Base-by-base conservation (phyloP, 2,113 vertebrate species). In the Nanorana parkeri region DNA sequence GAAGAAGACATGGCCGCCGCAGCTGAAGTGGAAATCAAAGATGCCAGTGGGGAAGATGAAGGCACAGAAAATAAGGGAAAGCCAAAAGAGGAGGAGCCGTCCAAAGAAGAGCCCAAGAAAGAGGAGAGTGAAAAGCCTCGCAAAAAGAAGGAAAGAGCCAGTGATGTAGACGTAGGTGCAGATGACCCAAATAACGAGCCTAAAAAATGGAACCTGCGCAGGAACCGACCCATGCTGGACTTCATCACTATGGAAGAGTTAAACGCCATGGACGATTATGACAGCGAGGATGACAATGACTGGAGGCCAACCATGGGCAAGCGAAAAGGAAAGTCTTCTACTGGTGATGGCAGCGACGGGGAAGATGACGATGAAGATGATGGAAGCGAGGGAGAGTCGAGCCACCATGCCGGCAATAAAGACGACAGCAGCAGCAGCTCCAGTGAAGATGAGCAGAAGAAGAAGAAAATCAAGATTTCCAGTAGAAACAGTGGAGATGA, bases 201-300 rank as follows among this genome's bases (percentile, higher is more conserved):
- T 16, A 99, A 99, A 89, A 99, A 99, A 86, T 99, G 98, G 98
- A 99, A 99, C 78, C 94, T 99, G 56, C 95, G 98, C 47, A 91
- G 97, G 82, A 99, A 99, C 85, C 92, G 97, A 0, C 96, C 97
- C 0, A 89, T 97, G 80, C 87, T 99, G 86, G 97, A 99, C 92
- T 98, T 99, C 81, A 96, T 98, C 1, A 96, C 96, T 0, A 98
- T 99, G 95, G 97, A 97, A 88, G 96, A 99, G 19, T 91, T 99
- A 76, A 98, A 99, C 68, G 97, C 97, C 69, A 98, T 99, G 94
- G 98, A 99, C 81, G 97, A 99, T 89, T 99, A 99, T 11, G 98
- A 99, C 58, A 99, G 97, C 5, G 98, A 99, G 85, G 98, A 99
- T 51, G 98, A 99, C 86, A 99, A 99, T 21, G 98, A 99, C 86